Conservation (phyloP, 2,797 vertebrate species). For the Falco naumanni region DNA sequence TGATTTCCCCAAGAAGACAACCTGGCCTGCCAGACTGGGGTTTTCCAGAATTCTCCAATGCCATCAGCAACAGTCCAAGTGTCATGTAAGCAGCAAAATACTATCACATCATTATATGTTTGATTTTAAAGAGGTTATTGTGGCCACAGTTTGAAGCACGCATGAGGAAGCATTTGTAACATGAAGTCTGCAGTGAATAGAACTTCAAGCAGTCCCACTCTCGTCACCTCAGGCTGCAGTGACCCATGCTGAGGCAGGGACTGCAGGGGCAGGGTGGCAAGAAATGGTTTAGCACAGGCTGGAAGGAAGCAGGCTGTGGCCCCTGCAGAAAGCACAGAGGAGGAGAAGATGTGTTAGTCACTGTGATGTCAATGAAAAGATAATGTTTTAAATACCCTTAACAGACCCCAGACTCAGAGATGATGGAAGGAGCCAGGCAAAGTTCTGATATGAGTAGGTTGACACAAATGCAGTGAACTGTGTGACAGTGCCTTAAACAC, state of each 20-base stretch:
- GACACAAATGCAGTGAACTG: neutral
- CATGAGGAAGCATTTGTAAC: neutral
- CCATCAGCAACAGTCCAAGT: neutral
- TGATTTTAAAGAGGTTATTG: neutral
- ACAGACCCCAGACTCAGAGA: neutral
- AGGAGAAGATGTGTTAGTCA: neutral
- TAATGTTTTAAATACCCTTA: neutral
- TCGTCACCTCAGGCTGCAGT: neutral
- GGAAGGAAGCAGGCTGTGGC: neutral
- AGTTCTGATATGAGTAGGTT: neutral
- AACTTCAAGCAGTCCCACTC: neutral
- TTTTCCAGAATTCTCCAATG: neutral
- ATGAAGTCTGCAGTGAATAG: neutral
- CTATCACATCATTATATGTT: neutral
- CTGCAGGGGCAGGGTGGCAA: neutral
- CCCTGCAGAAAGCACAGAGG: neutral
- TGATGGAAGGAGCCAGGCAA: neutral
- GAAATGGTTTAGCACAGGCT: neutral
- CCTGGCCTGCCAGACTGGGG: neutral
- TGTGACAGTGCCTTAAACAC: neutral
- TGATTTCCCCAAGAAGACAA: neutral
- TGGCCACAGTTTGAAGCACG: neutral
- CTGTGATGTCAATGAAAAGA: neutral
- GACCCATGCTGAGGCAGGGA: fast-evolving
- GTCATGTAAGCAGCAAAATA: neutral